Conservation (phyloP, 2,797 vertebrate genomes). For the Fratercula arctica region DNA sequence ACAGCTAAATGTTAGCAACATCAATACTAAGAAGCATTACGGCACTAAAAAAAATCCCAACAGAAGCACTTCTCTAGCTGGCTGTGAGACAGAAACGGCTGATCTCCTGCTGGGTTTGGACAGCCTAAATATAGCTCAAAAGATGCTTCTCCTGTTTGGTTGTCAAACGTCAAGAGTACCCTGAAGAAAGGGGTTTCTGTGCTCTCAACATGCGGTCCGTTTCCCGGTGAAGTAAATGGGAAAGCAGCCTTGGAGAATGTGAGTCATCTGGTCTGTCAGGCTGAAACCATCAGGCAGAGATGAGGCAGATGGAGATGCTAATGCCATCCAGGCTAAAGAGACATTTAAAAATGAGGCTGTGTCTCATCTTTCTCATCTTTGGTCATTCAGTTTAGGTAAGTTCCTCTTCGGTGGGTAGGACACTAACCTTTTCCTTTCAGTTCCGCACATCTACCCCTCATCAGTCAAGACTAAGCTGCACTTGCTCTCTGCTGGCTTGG, state of each 20-base stretch:
- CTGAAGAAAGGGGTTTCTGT: background rate
- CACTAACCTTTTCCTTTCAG: background rate
- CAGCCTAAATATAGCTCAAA: conserved; percentile 35
- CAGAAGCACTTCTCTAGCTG: background rate
- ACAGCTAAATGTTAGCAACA: background rate
- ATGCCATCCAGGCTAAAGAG: background rate
- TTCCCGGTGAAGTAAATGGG: background rate
- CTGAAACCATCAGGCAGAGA: background rate
- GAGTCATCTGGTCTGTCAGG: background rate
- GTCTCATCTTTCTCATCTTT: background rate
- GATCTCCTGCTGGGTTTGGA: conserved; percentile 5
- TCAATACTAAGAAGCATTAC: background rate
- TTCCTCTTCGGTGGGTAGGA: background rate
- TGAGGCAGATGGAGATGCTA: conserved; percentile 20
- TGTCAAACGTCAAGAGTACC: background rate
- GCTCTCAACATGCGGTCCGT: background rate
- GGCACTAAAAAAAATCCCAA: background rate
- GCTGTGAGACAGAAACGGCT: background rate
- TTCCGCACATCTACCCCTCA: background rate
- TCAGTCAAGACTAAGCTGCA: background rate
- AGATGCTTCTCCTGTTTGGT: conserved; percentile 4
- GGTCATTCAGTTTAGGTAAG: background rate
- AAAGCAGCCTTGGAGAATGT: background rate
- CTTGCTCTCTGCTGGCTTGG: background rate
- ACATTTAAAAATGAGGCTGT: background rate